Evolutionary conservation across 2,888 invertebrate genomes (phyloP), one percentile per base, ranked within the genome.

Genomic region (Ophion costatus): DNA sequence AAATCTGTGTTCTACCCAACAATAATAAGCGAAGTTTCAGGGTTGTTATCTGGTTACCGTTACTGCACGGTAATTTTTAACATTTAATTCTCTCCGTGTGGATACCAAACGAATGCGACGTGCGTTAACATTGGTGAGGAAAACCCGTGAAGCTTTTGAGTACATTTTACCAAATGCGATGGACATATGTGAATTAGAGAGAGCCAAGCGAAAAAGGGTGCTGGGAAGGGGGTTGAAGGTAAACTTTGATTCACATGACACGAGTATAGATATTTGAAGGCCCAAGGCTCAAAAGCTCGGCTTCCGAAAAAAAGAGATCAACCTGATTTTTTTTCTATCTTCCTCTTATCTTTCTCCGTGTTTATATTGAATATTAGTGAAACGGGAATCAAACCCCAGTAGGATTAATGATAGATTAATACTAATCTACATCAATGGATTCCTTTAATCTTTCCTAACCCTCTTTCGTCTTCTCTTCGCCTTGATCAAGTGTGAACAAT

Each of bases 81-180:
- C n/a, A n/a, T n/a, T n/a, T n/a, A n/a, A n/a, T n/a, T n/a, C n/a
- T n/a, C n/a, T n/a, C n/a, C n/a, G n/a, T n/a, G n/a, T 66, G 11
- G 10, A 79, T 71, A 59, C 57, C 20, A 69, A 79, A 76, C 74
- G 82, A 82, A 82, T 74, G 75, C 38, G 71, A 78, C 79, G 69
- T 69, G 78, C 77, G 74, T 84, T 74, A 71, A 84, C 78, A 84
- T 84, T 82, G 84, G 82, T 84, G 84, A 51, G 56, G 7, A 81
- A 75, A 75, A 75, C 78, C 70, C 69, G 81, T 69, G 70, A 82
- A 78, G 78, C 78, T 84, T 84, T 84, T 82, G 75, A 84, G 75
- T 81, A 77, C 78, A 78, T 82, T 82, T 70, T 56, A 10, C 42
- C 57, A 66, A 75, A 79, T 38, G 38, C 5, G 70, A 78, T 75